phyloP scores from a whole-genome alignment of 2,888 invertebrate genomes.

The Drosophila cyrtoloma region DNA sequence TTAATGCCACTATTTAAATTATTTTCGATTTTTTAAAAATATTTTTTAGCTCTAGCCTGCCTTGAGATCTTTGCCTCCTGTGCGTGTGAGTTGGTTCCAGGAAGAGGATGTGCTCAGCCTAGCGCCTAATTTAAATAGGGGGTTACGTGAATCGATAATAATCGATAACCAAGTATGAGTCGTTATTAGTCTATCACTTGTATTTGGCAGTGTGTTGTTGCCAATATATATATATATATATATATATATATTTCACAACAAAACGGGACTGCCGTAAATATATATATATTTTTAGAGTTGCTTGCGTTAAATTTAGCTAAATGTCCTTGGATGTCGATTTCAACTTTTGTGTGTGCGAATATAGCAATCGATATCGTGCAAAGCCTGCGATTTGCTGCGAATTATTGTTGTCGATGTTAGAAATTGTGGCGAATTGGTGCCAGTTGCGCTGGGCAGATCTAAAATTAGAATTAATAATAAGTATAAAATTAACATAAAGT shows the following conservation, averaged over 20 bases:
- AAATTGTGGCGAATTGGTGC: background rate
- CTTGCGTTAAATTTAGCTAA: conserved; percentile 51
- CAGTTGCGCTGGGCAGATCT: background rate
- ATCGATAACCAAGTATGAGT: conserved; percentile 13
- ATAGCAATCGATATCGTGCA: conserved; percentile 32
- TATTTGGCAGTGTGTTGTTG: conserved; percentile 65
- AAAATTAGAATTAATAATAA: background rate
- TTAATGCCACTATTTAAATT: conserved; percentile 15
- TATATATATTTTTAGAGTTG: conserved; percentile 30
- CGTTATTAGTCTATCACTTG: conserved; percentile 56
- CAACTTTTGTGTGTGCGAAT: conserved; percentile 40
- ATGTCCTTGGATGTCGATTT: conserved; percentile 50
- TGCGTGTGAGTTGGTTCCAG: conserved; percentile 10
- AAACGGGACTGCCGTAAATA: conserved; percentile 30
- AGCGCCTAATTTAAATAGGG: conserved; percentile 6
- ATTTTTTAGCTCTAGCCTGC: conserved; percentile 13
- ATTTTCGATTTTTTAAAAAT: background rate
- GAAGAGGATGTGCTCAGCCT: conserved; percentile 16
- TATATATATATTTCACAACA: conserved; percentile 37
- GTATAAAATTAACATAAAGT: background rate
- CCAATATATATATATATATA: conserved; percentile 13
- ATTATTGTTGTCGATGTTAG: background rate
- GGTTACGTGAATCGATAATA: background rate
- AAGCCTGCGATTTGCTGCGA: conserved; percentile 1
- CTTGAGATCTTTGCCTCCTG: conserved; percentile 46